A percentile compares a stretch with the other conserved stretches of the same genome.
Evolutionary conservation across 2,113 vertebrate species (phyloP).

Genomic region (Scomber scombrus): DNA sequence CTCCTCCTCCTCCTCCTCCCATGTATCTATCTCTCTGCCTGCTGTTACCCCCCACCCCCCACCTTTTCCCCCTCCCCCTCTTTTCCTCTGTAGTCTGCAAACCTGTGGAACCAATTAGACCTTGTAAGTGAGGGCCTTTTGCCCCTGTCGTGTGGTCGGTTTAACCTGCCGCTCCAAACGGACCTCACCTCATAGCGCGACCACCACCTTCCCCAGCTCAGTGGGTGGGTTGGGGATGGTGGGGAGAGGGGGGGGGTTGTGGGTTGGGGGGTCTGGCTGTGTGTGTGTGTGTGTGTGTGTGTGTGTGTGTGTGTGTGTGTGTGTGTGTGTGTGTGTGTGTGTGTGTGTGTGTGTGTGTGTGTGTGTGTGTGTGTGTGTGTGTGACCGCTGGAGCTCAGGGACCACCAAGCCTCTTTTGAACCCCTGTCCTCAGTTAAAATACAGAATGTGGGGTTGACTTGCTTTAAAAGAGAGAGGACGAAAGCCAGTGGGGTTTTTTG

Average conservation of each 20-base stretch:
- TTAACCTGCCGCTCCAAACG: slow-evolving; percentile 76
- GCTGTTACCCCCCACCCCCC: slow-evolving; percentile 27
- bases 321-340: slow-evolving; percentile 20
- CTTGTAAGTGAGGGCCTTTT: slow-evolving; percentile 70
- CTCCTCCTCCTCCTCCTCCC: slow-evolving; percentile 36
- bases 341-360: no score
- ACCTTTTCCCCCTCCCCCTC: slow-evolving; percentile 11
- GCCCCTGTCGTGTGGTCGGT: slow-evolving; percentile 76
- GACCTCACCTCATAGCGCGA: slow-evolving; percentile 66
- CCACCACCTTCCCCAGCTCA: slow-evolving; percentile 65
- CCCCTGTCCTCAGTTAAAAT: slow-evolving; percentile 41
- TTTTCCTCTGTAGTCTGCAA: slow-evolving; percentile 67
- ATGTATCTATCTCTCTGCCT: slow-evolving; percentile 61
- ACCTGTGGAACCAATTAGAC: slow-evolving; percentile 86
- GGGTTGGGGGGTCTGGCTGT: no score
- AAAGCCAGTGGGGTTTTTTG: neutral
- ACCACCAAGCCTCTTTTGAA: slow-evolving; percentile 74
- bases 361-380: neutral
- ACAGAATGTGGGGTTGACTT: slow-evolving; percentile 28
- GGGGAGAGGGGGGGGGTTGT: slow-evolving; percentile 20
- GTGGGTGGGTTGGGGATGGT: slow-evolving; percentile 76
- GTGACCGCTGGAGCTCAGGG: slow-evolving; percentile 60
- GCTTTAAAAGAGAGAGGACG: slow-evolving; percentile 22
- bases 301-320: neutral
- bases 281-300: no score